Percentiles rank a stretch among this genome's conserved stretches.
Conservation (phyloP, 2,888 invertebrate genomes). For the Drosophila longiperda region DNA sequence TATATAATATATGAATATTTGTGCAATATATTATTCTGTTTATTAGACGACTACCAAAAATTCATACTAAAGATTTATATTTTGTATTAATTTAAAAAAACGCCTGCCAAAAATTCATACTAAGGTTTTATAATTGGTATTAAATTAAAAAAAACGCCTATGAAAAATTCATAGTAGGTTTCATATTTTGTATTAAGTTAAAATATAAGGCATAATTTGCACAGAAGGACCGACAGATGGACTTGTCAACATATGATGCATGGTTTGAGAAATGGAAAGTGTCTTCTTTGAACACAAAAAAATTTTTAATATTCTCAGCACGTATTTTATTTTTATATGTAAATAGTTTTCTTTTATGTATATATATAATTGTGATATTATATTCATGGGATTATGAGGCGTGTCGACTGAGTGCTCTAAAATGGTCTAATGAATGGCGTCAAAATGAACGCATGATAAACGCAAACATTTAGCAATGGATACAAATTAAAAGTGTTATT, state of each 20-base stretch:
- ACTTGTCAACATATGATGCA: not conserved
- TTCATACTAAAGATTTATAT: not conserved
- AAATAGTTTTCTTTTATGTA: not conserved
- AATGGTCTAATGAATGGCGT: conserved; percentile 51
- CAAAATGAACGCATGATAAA: conserved; percentile 45
- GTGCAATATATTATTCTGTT: not conserved
- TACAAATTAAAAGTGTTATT: conserved; percentile 27
- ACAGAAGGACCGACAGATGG: not conserved
- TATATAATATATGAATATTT: too few species aligned
- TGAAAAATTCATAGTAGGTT: not conserved
- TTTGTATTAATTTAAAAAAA: not conserved
- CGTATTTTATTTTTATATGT: not conserved
- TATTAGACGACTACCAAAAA: not conserved
- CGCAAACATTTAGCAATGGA: conserved; percentile 4
- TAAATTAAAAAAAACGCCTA: not conserved
- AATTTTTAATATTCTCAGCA: not conserved
- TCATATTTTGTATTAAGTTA: not conserved
- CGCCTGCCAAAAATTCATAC: not conserved
- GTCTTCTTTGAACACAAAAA: not conserved
- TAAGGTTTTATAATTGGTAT: too few species aligned
- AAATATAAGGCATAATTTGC: not conserved
- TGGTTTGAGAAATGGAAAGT: not conserved
- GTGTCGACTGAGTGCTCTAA: conserved; percentile 38
- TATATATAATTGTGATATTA: not conserved
- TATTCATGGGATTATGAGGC: conserved; percentile 24